Evolutionary conservation across 2,113 vertebrate genomes (phyloP).

Genomic region (Grus americana): DNA sequence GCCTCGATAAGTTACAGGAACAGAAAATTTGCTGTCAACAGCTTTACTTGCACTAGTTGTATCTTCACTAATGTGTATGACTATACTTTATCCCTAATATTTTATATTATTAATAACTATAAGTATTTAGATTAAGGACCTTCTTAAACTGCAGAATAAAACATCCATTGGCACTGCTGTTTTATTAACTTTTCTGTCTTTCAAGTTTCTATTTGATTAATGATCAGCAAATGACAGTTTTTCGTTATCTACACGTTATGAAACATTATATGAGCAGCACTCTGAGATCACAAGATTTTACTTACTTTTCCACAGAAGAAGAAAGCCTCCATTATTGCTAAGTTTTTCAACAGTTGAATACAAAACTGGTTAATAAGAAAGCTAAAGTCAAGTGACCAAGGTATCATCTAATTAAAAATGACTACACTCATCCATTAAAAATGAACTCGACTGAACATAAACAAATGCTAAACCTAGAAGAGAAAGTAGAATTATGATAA

Average conservation of each 20-base stretch:
- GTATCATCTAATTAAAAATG: background rate
- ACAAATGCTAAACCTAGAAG: background rate
- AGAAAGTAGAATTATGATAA: background rate
- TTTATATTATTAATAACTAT: background rate
- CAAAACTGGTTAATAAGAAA: background rate
- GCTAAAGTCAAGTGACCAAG: background rate
- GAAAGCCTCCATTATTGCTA: background rate
- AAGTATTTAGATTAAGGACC: background rate
- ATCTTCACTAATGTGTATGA: background rate
- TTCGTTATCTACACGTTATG: background rate
- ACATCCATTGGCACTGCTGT: background rate
- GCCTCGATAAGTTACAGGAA: background rate
- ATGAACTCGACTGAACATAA: background rate
- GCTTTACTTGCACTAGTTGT: background rate
- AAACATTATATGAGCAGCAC: background rate
- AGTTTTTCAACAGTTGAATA: background rate
- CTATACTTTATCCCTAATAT: background rate
- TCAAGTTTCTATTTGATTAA: background rate
- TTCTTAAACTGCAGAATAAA: background rate
- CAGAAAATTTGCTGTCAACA: background rate
- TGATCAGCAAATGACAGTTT: background rate
- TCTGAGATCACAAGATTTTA: background rate
- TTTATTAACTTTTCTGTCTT: background rate
- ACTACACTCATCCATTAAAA: background rate
- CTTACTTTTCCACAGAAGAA: background rate